A percentile compares a stretch with the other conserved stretches of the same genome.
These are phyloP conservation scores for Ceratothoa steindachneri DNA, from an alignment of 2,888 invertebrate species.

Conservation along the genomic window DNA sequence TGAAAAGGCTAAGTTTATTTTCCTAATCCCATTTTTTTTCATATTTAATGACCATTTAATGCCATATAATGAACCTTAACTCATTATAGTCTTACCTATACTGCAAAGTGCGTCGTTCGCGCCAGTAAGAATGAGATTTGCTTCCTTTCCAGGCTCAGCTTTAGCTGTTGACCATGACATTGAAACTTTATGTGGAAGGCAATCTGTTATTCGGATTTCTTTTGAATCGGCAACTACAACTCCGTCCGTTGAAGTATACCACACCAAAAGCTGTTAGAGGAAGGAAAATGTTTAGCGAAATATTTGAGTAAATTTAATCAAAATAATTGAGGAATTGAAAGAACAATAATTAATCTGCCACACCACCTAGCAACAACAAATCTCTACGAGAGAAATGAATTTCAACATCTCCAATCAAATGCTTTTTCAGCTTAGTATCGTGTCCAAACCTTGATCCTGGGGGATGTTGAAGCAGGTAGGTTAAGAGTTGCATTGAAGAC, in stretches of 20 bases:
- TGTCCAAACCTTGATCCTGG: background rate
- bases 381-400: too few species aligned
- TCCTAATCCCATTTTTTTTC: too few species aligned
- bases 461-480: background rate
- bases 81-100: slow-evolving; percentile 21
- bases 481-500: background rate
- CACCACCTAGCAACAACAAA: too few species aligned
- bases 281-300: too few species aligned
- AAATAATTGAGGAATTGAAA: too few species aligned
- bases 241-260: slow-evolving; percentile 58
- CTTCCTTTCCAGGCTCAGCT: slow-evolving; percentile 30
- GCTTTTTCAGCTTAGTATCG: too few species aligned
- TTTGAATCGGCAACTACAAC: slow-evolving; percentile 58
- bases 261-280: slow-evolving; percentile 55
- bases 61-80: too few species aligned
- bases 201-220: slow-evolving; percentile 56
- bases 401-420: too few species aligned
- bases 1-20: too few species aligned
- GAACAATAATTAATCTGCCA: too few species aligned
- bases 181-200: slow-evolving; percentile 61
- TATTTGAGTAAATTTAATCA: too few species aligned
- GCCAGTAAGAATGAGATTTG: slow-evolving; percentile 20
- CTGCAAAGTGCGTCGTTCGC: slow-evolving; percentile 35
- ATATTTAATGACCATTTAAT: too few species aligned
- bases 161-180: slow-evolving; percentile 25